Evolutionary conservation across 1,140 invertebrate genomes (phyloP).

Genomic region (Sminthurides bifidus): DNA sequence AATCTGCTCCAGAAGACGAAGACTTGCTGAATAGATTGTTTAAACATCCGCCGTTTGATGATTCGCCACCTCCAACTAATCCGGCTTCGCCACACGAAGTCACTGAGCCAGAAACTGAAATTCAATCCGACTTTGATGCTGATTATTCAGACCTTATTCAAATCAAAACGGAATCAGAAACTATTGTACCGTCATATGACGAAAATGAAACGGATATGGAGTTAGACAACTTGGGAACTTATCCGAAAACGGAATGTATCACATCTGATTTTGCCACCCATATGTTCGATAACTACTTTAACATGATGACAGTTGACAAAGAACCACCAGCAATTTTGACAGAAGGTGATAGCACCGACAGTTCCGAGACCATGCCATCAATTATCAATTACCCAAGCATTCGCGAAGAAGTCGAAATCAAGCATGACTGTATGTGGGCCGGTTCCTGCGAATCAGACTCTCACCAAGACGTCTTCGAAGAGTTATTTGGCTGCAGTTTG

Average conservation of each 20-base stretch:
- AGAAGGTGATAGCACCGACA: not conserved
- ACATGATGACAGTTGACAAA: not conserved
- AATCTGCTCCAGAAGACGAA: slow-evolving; percentile 4
- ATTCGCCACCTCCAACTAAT: slow-evolving; percentile 29
- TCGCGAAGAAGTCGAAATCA: slow-evolving; percentile 13
- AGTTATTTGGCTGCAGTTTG: not conserved
- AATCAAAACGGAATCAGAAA: not conserved
- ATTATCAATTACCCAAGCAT: not conserved
- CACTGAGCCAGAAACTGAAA: slow-evolving; percentile 9
- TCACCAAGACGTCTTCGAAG: slow-evolving; percentile 1
- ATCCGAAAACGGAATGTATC: slow-evolving; percentile 7
- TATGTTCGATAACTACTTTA: slow-evolving; percentile 3
- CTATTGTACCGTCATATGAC: not conserved
- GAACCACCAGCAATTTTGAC: not conserved
- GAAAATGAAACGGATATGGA: not conserved
- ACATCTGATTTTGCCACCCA: not conserved
- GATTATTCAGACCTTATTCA: not conserved
- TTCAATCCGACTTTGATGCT: not conserved
- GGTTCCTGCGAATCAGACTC: slow-evolving; percentile 11
- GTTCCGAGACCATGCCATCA: not conserved
- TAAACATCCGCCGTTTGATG: not conserved
- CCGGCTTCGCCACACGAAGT: slow-evolving; percentile 23
- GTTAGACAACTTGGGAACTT: not conserved
- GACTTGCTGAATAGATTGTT: slow-evolving; percentile 6
- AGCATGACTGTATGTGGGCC: slow-evolving; percentile 30